phyloP scores from a whole-genome alignment of 1,140 invertebrate genomes.

The Neuroterus valhalla region DNA sequence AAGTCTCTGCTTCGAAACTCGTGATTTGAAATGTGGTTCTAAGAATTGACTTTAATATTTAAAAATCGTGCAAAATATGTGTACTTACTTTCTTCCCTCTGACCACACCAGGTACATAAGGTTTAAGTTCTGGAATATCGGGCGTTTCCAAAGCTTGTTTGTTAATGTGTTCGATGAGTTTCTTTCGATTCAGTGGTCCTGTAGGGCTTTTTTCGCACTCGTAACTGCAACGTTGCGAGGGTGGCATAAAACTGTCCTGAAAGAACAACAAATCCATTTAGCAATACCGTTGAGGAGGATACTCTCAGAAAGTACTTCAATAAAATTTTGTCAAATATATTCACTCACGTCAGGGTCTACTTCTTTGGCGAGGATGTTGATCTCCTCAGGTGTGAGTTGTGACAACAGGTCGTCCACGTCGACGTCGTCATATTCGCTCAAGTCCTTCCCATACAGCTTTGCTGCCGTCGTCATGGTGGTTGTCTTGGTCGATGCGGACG shows the following conservation, averaged over 20 bases:
- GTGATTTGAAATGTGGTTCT: background rate
- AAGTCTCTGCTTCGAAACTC: no score
- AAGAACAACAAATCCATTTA: constrained; percentile 58
- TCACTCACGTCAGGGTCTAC: constrained; percentile 98
- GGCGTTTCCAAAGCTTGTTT: constrained; percentile 98
- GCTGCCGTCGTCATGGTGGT: constrained; percentile 91
- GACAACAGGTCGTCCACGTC: constrained; percentile 97
- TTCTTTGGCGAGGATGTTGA: constrained; percentile 97
- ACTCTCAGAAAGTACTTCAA: background rate
- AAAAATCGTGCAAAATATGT: background rate
- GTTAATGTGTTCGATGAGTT: constrained; percentile 97
- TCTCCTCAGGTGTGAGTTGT: constrained; percentile 95
- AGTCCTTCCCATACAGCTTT: constrained; percentile 93
- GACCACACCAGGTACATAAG: constrained; percentile 91
- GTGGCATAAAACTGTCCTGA: constrained; percentile 97
- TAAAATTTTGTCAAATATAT: constrained; percentile 32
- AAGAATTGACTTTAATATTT: background rate
- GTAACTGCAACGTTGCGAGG: constrained; percentile 95
- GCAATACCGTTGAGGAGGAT: background rate
- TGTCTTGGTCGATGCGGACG: constrained; percentile 88
- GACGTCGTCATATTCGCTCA: constrained; percentile 95
- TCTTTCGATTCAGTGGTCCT: constrained; percentile 96
- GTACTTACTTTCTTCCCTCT: constrained; percentile 90
- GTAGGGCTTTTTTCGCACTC: constrained; percentile 96
- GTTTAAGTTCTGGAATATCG: constrained; percentile 96